Base-by-base conservation (phyloP, 2,888 invertebrate species). In the Synergus itoensis region DNA sequence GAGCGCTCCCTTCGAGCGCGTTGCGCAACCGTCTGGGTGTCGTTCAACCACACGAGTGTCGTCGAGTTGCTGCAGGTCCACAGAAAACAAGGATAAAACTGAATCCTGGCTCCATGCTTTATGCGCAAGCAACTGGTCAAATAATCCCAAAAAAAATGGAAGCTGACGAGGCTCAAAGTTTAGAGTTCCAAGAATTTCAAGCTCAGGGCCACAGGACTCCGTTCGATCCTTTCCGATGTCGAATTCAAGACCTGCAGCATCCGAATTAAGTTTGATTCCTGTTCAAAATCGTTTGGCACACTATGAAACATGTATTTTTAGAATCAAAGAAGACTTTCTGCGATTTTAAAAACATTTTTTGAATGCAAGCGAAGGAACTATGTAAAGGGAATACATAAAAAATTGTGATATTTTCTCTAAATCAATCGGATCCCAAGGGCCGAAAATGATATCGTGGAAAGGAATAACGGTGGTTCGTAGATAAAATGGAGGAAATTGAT, bases 341-440 rank as follows among this genome's bases (percentile, higher is more conserved):
- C 57, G 57, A 57, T 57, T 18, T 18, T 57, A 18, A 57, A 57
- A 53, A 57, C 9, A 18, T 18, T 40, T 57, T 57, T n/a, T 57
- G 57, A 57, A 57, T 57, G 57, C 45, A 76, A 63, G 62, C 43
- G 45, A 62, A 18, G 73, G 53, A 73, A 53, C 73, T 73, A 53
- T 73, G 48, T 53, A 57, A 73, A 57, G 77, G 77, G 81, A 84
- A 81, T 82, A 85, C 82, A 84, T 83, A 85, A 86, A 85, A 83
- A 88, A 88, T 88, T 89, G 89, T 89, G 88, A 89, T 89, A 89
- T 88, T 87, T 87, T 86, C 83, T 84, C 83, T 84, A 84, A 85
- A 87, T 86, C 84, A 86, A 86, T 86, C 86, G 85, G 83, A 83
- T 83, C 83, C 83, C 82, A 82, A 80, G 84, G 84, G 85, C 84